phyloP scores from a whole-genome alignment of 2,797 vertebrate genomes.

The Tenualosa thibaudeaui region DNA sequence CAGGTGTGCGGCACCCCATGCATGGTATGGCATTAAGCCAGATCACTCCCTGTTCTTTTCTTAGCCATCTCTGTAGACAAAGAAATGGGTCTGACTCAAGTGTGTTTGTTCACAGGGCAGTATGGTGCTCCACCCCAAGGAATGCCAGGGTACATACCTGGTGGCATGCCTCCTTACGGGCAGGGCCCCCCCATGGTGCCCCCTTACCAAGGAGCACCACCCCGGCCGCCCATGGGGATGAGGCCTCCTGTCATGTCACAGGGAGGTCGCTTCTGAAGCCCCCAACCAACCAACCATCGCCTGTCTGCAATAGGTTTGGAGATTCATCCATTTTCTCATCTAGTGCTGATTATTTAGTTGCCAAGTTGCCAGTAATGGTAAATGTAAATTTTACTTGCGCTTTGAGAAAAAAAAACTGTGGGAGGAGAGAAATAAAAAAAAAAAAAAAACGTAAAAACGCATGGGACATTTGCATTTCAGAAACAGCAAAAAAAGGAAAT shows the following conservation, averaged over 20 bases:
- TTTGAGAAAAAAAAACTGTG: constrained; percentile 16
- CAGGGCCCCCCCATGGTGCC: constrained; percentile 97
- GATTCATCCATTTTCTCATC: constrained; percentile 99
- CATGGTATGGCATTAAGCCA: constrained; percentile 76
- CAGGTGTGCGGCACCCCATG: constrained; percentile 95
- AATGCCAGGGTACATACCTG: constrained; percentile 94
- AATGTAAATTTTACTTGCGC: constrained; percentile 59
- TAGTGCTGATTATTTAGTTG: constrained; percentile 79
- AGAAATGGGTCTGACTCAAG: not conserved
- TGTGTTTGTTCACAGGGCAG: constrained; percentile 78
- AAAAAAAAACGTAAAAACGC: constrained; percentile 61
- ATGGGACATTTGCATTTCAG: constrained; percentile 88
- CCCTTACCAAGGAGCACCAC: constrained; percentile 92
- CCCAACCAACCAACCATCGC: constrained; percentile 26
- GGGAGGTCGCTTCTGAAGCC: constrained; percentile 96
- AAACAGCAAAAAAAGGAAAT: constrained; percentile 61
- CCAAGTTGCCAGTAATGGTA: constrained; percentile 75
- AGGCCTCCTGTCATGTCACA: constrained; percentile 98
- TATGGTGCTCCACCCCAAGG: constrained; percentile 95
- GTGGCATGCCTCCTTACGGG: constrained; percentile 93
- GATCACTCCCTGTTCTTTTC: not conserved
- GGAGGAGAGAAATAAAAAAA: not conserved
- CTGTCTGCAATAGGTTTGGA: constrained; percentile 92
- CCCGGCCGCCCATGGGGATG: constrained; percentile 90
- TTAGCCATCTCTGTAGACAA: not conserved